These are phyloP conservation scores for Osedax fenrisi DNA, from an alignment of 2,888 invertebrate species.

Conservation along the genomic window DNA sequence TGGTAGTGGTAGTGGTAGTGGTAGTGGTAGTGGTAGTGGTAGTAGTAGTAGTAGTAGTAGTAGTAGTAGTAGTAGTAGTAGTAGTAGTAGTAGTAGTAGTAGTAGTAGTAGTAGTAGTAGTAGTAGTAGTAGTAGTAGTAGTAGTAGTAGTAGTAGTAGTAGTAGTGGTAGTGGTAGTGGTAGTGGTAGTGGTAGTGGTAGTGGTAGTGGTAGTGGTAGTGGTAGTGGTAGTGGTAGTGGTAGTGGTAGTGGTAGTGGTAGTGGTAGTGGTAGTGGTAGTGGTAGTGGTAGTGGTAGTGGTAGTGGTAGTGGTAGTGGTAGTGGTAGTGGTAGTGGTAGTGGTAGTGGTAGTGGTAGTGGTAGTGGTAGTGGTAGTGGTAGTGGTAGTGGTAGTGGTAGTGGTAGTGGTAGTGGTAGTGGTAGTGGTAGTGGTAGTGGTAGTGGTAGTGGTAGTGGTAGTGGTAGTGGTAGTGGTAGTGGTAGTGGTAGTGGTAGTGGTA, in stretches of 20 bases:
- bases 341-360: slow-evolving; percentile 2
- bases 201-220: no score
- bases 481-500: not conserved
- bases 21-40: no score
- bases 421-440: not conserved
- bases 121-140: not conserved
- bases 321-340: not conserved
- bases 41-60: no score
- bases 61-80: not conserved
- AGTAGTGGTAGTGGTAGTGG: not conserved
- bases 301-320: not conserved
- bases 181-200: not conserved
- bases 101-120: not conserved
- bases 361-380: not conserved
- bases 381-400: slow-evolving; percentile 4
- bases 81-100: not conserved
- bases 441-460: slow-evolving; percentile 35
- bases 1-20: no score
- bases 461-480: slow-evolving; percentile 1
- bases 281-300: not conserved
- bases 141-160: not conserved
- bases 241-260: not conserved
- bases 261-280: not conserved
- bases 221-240: not conserved
- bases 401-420: not conserved